Percentiles rank a stretch among this genome's conserved stretches.
Conservation (phyloP, 2,888 invertebrate species). For the Blastobasis lacticolella region DNA sequence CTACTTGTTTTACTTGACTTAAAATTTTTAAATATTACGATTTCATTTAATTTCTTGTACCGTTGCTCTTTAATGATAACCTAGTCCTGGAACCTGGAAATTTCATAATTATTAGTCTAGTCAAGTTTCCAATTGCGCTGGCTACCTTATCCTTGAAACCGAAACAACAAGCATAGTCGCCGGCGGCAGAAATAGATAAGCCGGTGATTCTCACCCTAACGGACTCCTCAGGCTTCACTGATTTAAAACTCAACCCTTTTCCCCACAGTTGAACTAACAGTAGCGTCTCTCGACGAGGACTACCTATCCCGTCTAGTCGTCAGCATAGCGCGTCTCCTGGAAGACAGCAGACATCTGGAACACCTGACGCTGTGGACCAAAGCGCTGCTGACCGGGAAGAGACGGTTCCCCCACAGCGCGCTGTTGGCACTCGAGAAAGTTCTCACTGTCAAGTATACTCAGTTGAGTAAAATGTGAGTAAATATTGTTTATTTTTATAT, state of each 20-base stretch:
- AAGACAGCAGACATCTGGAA: conserved; percentile 87
- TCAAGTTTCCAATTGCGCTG: no score
- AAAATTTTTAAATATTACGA: no score
- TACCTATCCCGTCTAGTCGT: conserved; percentile 84
- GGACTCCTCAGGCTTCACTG: no score
- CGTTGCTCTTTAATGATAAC: no score
- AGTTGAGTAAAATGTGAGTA: conserved; percentile 88
- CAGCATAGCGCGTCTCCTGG: conserved; percentile 82
- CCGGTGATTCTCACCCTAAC: no score
- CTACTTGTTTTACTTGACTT: no score
- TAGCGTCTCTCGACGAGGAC: conserved; percentile 78
- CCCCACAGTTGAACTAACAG: conserved; percentile 83
- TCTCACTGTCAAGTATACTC: conserved; percentile 84
- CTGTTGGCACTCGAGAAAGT: conserved; percentile 85
- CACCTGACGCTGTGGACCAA: conserved; percentile 90
- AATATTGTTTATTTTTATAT: not conserved
- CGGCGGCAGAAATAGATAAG: no score
- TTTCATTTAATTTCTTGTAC: no score
- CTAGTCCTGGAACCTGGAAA: no score
- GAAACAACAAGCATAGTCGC: no score
- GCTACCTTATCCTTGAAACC: no score
- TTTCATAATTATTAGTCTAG: no score
- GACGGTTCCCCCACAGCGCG: conserved; percentile 76
- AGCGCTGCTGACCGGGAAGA: conserved; percentile 77
- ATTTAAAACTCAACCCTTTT: not conserved